Evolutionary conservation across 1,140 invertebrate species (phyloP).

Genomic region (Stenopsyche tienmushanensis): DNA sequence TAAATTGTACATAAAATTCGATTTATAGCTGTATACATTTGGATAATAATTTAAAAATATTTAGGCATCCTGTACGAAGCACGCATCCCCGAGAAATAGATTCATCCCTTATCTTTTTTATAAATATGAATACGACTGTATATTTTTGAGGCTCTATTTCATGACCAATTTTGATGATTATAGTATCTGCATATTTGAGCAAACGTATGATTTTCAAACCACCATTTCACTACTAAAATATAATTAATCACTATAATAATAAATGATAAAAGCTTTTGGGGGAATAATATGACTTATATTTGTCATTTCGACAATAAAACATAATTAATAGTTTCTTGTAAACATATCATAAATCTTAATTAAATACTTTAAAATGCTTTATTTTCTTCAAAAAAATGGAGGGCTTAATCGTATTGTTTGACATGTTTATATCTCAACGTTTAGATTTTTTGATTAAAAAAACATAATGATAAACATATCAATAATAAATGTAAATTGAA

Average conservation of each 20-base stretch:
- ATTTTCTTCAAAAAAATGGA: background rate
- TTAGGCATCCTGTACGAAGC: background rate
- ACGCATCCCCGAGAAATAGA: no score
- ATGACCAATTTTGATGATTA: background rate
- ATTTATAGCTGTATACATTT: background rate
- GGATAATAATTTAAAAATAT: background rate
- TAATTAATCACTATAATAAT: background rate
- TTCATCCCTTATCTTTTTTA: no score
- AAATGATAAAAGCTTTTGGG: background rate
- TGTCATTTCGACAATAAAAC: conserved; percentile 14
- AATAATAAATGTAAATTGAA: conserved; percentile 1
- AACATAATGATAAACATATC: conserved; percentile 1
- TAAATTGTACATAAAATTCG: background rate
- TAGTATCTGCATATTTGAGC: background rate
- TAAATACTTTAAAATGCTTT: background rate
- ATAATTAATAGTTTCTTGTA: no score
- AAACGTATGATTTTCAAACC: no score
- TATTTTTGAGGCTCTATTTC: background rate
- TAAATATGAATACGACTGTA: background rate
- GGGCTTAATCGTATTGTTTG: no score
- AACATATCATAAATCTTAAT: no score
- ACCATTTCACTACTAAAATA: no score
- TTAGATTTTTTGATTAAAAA: background rate
- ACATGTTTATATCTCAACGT: no score
- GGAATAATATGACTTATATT: background rate